Evolutionary conservation across 92 coral and sea anemone genomes (phyloP), one percentile per base, ranked within the genome.

Genomic region (Epizoanthus stellaris): DNA sequence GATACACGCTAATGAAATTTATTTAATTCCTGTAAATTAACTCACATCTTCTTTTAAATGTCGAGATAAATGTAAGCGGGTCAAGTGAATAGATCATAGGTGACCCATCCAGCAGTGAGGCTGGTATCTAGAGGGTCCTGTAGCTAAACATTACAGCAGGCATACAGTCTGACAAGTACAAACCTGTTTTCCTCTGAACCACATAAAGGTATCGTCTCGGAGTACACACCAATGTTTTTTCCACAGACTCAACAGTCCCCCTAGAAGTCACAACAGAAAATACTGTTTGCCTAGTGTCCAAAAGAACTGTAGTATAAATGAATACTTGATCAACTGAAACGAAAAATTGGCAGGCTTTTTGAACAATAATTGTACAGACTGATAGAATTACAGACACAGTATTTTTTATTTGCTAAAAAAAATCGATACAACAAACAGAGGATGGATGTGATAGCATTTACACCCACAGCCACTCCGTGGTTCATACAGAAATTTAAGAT

Each of bases 221-320:
- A 96, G 85, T 12, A 96, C 95, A 76, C 98, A 96, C 98, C 98
- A 96, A 68, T 96, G 98, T 66, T 95, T 96, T 91, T 96, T 96
- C 98, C 98, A 96, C 45, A 96, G 83, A 85, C 94, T 94, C 81
- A 96, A 80, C 76, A 94, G 63, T 73, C 98, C 98, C 58, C 98
- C 98, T 96, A 86, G 4, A 72, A 5, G 54, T 1, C 54, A 49
- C 11, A 49, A 49, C 54, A 49, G 54, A 49, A 49, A 49, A 49
- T 12, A 72, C 30, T 49, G 54, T 49, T 49, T 49, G 54, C 54
- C 54, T 8, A 8, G 54, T 49, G 8, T 49, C 10, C 11, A 49
- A 49, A 49, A 7, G 54, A 49, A 49, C 54, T 49, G 54, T 49
- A 49, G 12, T 49, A 49, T 12, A 49, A 49, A 10, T 49, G 54